Base-by-base conservation (phyloP, 92 coral and sea anemone species). In the Heliopora coerulea region DNA sequence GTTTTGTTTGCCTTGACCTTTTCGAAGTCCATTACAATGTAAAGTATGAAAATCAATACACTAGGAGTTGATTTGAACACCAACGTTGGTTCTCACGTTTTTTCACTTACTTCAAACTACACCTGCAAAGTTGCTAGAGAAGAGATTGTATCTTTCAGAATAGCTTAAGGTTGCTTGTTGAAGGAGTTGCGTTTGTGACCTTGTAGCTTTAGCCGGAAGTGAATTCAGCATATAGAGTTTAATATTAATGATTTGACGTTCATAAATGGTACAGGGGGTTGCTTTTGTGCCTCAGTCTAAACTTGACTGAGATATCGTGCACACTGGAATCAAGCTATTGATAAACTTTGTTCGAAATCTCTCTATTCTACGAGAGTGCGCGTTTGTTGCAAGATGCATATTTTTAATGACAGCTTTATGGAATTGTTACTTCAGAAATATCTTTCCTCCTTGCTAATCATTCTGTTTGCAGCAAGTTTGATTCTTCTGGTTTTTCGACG, bases 171-270 rank as follows among this genome's bases (percentile, higher is more conserved):
- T 9, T 48, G 59, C 6, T 37, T 37, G 42, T 4, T 24, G 40
- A 23, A 40, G 32, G 17, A 20, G 40, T 48, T 70, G n/a, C n/a
- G 34, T 18, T 70, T 62, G 42, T 70, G 49, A 70, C 77, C 77
- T 70, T 70, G 77, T 49, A 70, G 8, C 14, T 21, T 14, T 70
- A 58, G 23, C 42, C 62, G 77, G 77, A 70, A 70, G 77, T 70
- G 49, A 70, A 27, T 54, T 33, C 35, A 52, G 15, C 29, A 70
- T 14, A 70, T 3, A 33, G 18, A 21, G 63, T 52, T 48, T 20
- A 70, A 70, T 52, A 54, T 70, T 54, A 31, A 58, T 70, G 62
- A 70, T 33, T 32, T 54, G 27, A 25, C 17, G n/a, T 54, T 49
- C 54, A 70, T 48, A 70, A 52, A 23, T 18, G 15, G 14, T 59